Base-by-base conservation (phyloP, 2,888 invertebrate genomes). In the Phasia obesa region DNA sequence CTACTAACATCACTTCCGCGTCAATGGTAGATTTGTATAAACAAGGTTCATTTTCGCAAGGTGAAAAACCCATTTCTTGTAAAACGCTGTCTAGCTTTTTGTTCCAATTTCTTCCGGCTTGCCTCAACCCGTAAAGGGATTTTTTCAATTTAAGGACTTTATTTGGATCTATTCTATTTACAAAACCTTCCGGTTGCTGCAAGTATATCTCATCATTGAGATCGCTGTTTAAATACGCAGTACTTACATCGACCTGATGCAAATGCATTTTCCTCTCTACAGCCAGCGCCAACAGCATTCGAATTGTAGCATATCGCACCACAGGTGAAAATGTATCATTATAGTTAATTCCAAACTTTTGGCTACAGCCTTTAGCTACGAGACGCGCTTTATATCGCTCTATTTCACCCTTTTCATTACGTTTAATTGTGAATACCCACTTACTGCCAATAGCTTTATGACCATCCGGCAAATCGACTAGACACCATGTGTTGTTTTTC, bases 101-200 rank as follows among this genome's bases (percentile, higher is more conserved):
- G 42, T 87, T 85, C 86, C 86, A 87, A 25, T 87, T 84, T 5
- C 86, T 76, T 1, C 85, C 84, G 2, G 82, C 73, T 51, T 87
- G 87, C 53, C 85, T 86, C 13, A 88, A 67, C 2, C 86, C 86
- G 53, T 87, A 86, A 2, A 87, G 59, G 0, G 85, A 78, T 57
- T 86, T 87, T 5, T 84, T 73, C 4, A 86, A 71, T 44, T 73
- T 84, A 3, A 84, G 31, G 15, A 84, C 84, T 21, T 64, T 73
- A 4, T 74, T 19, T 4, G 73, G 69, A 47, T 64, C 25, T 6
- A 15, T 53, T 4, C 38, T 17, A 42, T 69, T 51, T 13, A 51
- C 55, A 31, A 77, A 85, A n/a, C 55, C 23, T 49, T 85, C 75
- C 11, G 81, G 85, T 55, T 81, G 67, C 79, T 31, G 31, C n/a